Evolutionary conservation across 2,888 invertebrate species (phyloP).

Genomic region (Oasisia sp.): DNA sequence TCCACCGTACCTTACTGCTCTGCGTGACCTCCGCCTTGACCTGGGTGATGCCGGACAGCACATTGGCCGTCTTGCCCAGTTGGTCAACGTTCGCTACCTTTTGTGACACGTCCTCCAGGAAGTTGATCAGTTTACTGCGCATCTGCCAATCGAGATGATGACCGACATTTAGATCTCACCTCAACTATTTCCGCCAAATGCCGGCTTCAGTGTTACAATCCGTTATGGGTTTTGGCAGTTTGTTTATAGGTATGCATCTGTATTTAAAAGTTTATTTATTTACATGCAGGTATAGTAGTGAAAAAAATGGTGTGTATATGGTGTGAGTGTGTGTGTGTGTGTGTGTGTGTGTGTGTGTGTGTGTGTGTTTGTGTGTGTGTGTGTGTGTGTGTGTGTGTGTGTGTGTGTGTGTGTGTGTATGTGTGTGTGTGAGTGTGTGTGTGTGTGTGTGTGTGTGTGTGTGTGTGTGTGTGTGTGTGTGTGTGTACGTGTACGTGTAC

Average conservation of each 20-base stretch:
- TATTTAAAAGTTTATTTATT: too few relatives aligned
- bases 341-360: too few relatives aligned
- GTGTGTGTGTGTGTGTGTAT: too few relatives aligned
- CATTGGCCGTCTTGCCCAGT: slow-evolving; percentile 37
- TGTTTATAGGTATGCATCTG: too few relatives aligned
- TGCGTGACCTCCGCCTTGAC: slow-evolving; percentile 39
- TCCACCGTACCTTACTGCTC: slow-evolving; percentile 35
- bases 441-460: not conserved
- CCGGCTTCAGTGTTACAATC: not conserved
- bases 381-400: too few relatives aligned
- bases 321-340: too few relatives aligned
- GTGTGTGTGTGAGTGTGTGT: not conserved
- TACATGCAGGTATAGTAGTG: too few relatives aligned
- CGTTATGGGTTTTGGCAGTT: too few relatives aligned
- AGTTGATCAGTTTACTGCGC: slow-evolving; percentile 43
- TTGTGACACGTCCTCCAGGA: slow-evolving; percentile 41
- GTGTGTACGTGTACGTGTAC: not conserved
- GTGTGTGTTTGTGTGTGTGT: too few relatives aligned
- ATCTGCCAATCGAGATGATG: slow-evolving; percentile 33
- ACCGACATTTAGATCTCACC: not conserved
- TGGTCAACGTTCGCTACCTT: slow-evolving; percentile 43
- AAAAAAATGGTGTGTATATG: too few relatives aligned
- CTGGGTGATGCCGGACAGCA: slow-evolving; percentile 29
- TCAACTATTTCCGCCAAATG: not conserved
- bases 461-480: not conserved